phyloP scores from a whole-genome alignment of 2,113 vertebrate genomes.

The Raja brachyura region DNA sequence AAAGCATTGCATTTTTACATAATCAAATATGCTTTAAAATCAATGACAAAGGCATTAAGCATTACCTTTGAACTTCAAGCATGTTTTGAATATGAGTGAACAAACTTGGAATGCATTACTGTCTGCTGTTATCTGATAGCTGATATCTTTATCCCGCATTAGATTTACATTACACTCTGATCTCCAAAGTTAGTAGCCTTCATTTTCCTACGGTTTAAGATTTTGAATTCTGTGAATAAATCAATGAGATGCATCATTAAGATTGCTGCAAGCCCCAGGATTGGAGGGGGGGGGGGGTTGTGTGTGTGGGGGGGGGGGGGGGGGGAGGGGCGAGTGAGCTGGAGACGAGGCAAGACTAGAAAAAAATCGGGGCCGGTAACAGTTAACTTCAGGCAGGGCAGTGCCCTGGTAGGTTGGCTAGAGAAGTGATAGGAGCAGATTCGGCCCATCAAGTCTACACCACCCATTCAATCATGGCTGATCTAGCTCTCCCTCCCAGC shows the following conservation, averaged over 20 bases:
- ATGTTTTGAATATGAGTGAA: conserved; percentile 25
- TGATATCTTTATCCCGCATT: neutral
- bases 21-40: conserved; percentile 22
- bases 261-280: neutral
- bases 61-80: conserved; percentile 33
- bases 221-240: conserved; percentile 31
- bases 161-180: conserved; percentile 24
- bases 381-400: too few species aligned
- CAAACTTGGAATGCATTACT: conserved; percentile 27
- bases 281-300: neutral
- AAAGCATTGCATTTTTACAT: conserved; percentile 26
- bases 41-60: conserved; percentile 13
- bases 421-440: too few species aligned
- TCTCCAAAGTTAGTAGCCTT: conserved; percentile 33
- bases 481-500: too few species aligned
- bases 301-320: too few species aligned
- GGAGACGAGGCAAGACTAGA: too few species aligned
- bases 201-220: conserved; percentile 32
- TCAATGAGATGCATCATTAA: conserved; percentile 35
- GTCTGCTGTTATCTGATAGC: conserved; percentile 30
- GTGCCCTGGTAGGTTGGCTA: too few species aligned
- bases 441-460: too few species aligned
- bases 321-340: too few species aligned
- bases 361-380: too few species aligned
- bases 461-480: too few species aligned